Conservation (phyloP, 2,888 invertebrate species). For the Diarsia rubi region DNA sequence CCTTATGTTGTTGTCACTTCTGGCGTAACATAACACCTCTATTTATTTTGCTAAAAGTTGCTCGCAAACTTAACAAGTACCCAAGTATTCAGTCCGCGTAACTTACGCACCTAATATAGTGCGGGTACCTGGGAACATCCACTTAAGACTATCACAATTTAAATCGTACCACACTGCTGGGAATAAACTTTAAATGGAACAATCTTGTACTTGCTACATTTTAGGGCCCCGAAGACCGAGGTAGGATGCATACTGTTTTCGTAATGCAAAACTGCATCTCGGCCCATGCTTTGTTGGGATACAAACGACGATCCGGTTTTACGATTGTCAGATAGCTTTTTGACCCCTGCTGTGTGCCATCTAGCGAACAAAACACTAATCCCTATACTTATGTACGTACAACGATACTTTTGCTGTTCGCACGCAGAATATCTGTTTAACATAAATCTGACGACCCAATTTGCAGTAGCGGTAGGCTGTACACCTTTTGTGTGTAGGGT, state of each 20-base stretch:
- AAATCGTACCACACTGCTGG: constrained; percentile 45
- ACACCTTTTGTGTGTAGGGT: constrained; percentile 43
- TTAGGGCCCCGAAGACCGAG: constrained; percentile 64
- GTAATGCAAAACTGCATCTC: constrained; percentile 77
- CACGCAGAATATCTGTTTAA: constrained; percentile 53
- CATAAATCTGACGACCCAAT: constrained; percentile 46
- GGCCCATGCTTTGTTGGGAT: constrained; percentile 70
- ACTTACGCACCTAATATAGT: constrained; percentile 52
- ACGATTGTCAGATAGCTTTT: constrained; percentile 79
- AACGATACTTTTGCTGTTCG: constrained; percentile 58
- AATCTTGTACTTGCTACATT: constrained; percentile 67
- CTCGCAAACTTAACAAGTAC: constrained; percentile 37
- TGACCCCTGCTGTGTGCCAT: constrained; percentile 78
- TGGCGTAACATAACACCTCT: constrained; percentile 55
- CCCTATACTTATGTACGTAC: constrained; percentile 60
- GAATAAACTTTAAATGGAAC: constrained; percentile 64
- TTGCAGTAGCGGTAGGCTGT: constrained; percentile 25
- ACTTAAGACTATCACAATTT: constrained; percentile 59
- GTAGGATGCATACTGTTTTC: constrained; percentile 73
- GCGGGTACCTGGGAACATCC: constrained; percentile 36
- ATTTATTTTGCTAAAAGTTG: constrained; percentile 43
- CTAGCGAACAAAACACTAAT: constrained; percentile 73
- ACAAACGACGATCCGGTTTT: constrained; percentile 75
- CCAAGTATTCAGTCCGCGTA: constrained; percentile 37
- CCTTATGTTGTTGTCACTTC: constrained; percentile 41